phyloP scores from a whole-genome alignment of 2,888 invertebrate species.

The Spodoptera picta region DNA sequence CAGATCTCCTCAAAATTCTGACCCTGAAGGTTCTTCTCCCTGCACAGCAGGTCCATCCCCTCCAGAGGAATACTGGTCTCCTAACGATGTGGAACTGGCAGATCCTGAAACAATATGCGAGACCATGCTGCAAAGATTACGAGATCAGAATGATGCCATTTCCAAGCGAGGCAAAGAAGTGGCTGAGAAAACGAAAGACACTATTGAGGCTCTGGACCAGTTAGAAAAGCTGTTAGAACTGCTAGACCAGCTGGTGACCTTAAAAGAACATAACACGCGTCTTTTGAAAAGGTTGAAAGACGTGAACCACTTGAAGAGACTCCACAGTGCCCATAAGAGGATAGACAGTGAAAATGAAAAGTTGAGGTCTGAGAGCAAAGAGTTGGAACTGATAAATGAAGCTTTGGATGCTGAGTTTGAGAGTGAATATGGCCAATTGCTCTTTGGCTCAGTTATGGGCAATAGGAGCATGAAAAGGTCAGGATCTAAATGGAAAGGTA shows the following conservation, averaged over 20 bases:
- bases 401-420: conserved; percentile 89
- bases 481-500: conserved; percentile 85
- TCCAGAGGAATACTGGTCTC: conserved; percentile 75
- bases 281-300: conserved; percentile 91
- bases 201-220: conserved; percentile 92
- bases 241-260: conserved; percentile 92
- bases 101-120: conserved; percentile 80
- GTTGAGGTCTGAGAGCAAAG: conserved; percentile 75
- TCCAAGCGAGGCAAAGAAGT: conserved; percentile 87
- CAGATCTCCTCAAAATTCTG: conserved; percentile 78
- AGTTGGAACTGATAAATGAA: conserved; percentile 81
- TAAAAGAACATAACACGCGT: conserved; percentile 92
- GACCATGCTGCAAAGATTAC: conserved; percentile 78
- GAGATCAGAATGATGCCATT: conserved; percentile 79
- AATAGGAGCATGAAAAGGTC: conserved; percentile 83
- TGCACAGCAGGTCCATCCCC: conserved; percentile 79
- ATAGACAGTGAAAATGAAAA: conserved; percentile 80
- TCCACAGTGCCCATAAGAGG: conserved; percentile 89
- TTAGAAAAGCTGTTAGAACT: conserved; percentile 93
- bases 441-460: conserved; percentile 90
- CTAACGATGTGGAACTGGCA: conserved; percentile 68
- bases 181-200: conserved; percentile 88
- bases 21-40: conserved; percentile 82
- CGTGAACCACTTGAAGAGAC: conserved; percentile 91
- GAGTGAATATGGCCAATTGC: conserved; percentile 89